phyloP scores from a whole-genome alignment of 2,113 vertebrate genomes.

The Bathybates hornii region DNA sequence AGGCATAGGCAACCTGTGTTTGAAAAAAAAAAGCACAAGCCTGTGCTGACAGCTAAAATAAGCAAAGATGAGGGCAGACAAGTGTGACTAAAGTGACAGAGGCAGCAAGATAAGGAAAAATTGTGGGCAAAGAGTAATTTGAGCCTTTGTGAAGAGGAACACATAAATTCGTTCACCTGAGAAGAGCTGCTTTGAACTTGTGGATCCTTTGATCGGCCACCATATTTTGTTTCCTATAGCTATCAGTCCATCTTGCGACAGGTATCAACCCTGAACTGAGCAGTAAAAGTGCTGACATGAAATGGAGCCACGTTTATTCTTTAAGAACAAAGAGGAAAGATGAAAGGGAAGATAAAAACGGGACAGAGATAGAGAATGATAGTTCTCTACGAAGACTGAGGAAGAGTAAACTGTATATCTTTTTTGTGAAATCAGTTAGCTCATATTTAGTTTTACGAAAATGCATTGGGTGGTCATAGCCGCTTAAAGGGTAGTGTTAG shows the following conservation, averaged over 20 bases:
- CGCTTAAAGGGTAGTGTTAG: not conserved
- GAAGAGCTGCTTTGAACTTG: slow-evolving; percentile 22
- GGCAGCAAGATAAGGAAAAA: slow-evolving; percentile 21
- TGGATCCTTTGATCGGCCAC: slow-evolving; percentile 26
- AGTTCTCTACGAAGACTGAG: not conserved
- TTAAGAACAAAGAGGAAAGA: not conserved
- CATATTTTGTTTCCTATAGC: slow-evolving; percentile 19
- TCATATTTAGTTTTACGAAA: not conserved
- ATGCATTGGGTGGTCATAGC: not conserved
- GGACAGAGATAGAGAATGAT: not conserved
- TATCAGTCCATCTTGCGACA: slow-evolving; percentile 12
- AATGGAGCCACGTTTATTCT: slow-evolving; percentile 8
- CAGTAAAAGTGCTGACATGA: not conserved
- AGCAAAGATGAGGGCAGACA: not conserved
- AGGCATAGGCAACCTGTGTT: not conserved
- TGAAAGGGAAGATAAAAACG: not conserved
- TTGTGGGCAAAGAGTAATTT: slow-evolving; percentile 5
- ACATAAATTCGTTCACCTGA: slow-evolving; percentile 34
- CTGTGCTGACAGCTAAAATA: not conserved
- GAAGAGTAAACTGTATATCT: not conserved
- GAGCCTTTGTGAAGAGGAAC: slow-evolving; percentile 3
- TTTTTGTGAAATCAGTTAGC: not conserved
- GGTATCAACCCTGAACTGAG: slow-evolving; percentile 10
- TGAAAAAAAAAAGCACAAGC: slow-evolving; percentile 1
- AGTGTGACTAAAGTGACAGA: not conserved